Evolutionary conservation across 2,888 invertebrate species (phyloP).

Genomic region (Dastarcus helophoroides): DNA sequence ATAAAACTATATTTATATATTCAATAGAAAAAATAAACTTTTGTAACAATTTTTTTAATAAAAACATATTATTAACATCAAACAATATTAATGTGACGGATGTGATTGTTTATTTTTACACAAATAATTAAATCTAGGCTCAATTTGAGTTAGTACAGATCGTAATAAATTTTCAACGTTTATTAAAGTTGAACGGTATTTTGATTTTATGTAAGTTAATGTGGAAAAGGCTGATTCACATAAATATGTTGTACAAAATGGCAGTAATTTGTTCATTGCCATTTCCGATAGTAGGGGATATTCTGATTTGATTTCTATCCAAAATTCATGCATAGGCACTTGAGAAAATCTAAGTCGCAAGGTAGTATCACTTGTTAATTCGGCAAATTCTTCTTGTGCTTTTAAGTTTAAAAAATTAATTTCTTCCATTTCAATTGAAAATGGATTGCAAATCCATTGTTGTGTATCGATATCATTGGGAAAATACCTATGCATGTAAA

Average conservation of each 20-base stretch:
- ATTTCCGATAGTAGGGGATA: too few species aligned
- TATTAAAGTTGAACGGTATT: slow-evolving; percentile 6
- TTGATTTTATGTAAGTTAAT: slow-evolving; percentile 6
- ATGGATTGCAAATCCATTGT: too few species aligned
- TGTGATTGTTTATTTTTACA: slow-evolving; percentile 6
- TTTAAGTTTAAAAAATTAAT: too few species aligned
- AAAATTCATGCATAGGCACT: too few species aligned
- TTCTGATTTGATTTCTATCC: too few species aligned
- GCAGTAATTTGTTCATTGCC: too few species aligned
- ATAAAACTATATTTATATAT: slow-evolving; percentile 4
- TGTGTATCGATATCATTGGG: too few species aligned
- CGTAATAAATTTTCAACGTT: slow-evolving; percentile 6
- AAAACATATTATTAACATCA: slow-evolving; percentile 5
- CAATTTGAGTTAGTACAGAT: slow-evolving; percentile 5
- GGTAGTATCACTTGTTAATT: too few species aligned
- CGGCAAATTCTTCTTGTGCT: too few species aligned
- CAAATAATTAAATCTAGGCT: slow-evolving; percentile 6
- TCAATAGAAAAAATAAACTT: slow-evolving; percentile 3
- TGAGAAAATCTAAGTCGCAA: too few species aligned
- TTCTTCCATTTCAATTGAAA: too few species aligned
- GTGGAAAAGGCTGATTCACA: slow-evolving; percentile 5
- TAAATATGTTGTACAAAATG: slow-evolving; percentile 4
- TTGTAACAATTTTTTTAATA: slow-evolving; percentile 6
- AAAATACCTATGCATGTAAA: too few species aligned
- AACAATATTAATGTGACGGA: slow-evolving; percentile 6